Conservation (phyloP, 2,797 vertebrate species). For the Atherinosoma microstoma region DNA sequence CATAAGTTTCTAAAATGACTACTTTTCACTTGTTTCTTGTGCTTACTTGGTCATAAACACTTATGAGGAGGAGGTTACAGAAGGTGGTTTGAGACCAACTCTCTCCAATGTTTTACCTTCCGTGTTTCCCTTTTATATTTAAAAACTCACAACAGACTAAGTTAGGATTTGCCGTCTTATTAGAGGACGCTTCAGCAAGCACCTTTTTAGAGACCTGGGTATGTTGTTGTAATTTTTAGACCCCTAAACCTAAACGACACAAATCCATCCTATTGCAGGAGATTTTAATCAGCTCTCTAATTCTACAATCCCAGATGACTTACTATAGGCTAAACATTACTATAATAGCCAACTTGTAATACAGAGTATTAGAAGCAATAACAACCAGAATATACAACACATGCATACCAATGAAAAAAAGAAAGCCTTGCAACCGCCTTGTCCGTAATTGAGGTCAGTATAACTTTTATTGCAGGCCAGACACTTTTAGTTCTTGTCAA, state of each 20-base stretch:
- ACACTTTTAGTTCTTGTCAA: conserved; percentile 48
- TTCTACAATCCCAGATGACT: neutral
- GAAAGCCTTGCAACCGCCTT: conserved; percentile 25
- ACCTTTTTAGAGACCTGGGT: too few species aligned
- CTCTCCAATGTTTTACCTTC: too few species aligned
- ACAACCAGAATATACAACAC: neutral
- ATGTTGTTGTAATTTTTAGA: too few species aligned
- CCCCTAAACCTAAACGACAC: too few species aligned
- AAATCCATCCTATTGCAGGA: neutral
- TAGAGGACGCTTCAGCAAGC: neutral
- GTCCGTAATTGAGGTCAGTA: conserved; percentile 48
- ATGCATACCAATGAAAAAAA: neutral
- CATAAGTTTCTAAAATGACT: too few species aligned
- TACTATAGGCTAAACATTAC: neutral
- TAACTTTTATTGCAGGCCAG: conserved; percentile 52
- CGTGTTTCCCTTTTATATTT: too few species aligned
- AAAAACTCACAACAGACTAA: too few species aligned
- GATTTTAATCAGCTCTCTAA: neutral
- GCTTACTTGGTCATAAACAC: too few species aligned
- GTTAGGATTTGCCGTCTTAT: too few species aligned
- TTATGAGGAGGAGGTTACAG: too few species aligned
- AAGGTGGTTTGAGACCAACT: too few species aligned
- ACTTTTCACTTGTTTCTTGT: too few species aligned
- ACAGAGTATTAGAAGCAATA: neutral
- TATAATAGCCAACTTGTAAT: neutral